Evolutionary conservation across 2,797 vertebrate genomes (phyloP), one percentile per base, ranked within the genome.

Genomic region (Acipenser transmontanus): DNA sequence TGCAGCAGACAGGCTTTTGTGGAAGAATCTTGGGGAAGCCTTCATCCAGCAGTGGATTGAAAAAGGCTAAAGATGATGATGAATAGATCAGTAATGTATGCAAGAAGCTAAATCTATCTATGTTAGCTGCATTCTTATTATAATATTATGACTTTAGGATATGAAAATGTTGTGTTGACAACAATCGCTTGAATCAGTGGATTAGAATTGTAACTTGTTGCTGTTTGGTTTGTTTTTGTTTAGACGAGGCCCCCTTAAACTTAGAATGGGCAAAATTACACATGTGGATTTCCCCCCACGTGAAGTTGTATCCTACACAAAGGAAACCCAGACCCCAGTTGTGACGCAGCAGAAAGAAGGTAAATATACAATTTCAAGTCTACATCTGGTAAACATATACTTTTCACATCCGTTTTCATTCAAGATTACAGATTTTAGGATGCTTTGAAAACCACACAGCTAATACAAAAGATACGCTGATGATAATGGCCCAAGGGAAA

Each of bases 201-300:
- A 34, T 34, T 34, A 34, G 34, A 34, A 34, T 34, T 34, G 34
- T 34, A 34, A 34, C 34, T 34, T 34, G 34, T 34, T 34, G 34
- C 34, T 34, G 34, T 34, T 34, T 34, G 4, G 4, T 34, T 34
- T 34, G 34, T 34, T 34, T 34, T 34, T 34, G 34, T 34, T 3
- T 87, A 99, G 97, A 84, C 91, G 94, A 73, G 93, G 88, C 71
- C 85, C 93, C 76, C 82, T 94, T 77, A 98, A 98, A 81, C 92
- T 99, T 82, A 93, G 92, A 78, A 96, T 99, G 94, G 91, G 93
- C 76, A 98, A 98, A 92, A 83, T 97, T 83, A 98, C 91, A 14
- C 94, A 95, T 66, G 95, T 97, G 77, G 95, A 99, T 82, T 96
- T 98, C 83, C 95, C 93, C 72, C 95, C 97, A 67, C 93, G 92